phyloP scores from a whole-genome alignment of 2,113 vertebrate genomes.

The Syrrhaptes paradoxus region DNA sequence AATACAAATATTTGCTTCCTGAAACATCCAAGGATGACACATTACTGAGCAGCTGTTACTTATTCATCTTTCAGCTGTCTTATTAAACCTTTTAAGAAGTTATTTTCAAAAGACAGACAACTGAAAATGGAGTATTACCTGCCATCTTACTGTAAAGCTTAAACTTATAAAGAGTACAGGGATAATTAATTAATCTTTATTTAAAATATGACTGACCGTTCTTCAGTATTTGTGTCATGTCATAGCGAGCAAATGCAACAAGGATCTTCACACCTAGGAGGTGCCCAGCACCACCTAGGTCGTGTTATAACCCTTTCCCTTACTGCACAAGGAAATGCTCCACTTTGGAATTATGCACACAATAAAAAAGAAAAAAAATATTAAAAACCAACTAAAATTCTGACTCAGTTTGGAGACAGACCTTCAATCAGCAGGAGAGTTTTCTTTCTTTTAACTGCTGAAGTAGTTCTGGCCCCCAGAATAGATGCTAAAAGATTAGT shows the following conservation, averaged over 20 bases:
- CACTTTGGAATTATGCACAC: neutral
- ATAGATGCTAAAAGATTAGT: neutral
- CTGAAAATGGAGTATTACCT: neutral
- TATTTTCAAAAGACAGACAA: constrained; percentile 22
- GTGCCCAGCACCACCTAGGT: neutral
- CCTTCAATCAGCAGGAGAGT: neutral
- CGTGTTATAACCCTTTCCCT: neutral
- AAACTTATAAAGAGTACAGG: neutral
- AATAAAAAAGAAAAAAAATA: neutral
- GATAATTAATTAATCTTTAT: neutral
- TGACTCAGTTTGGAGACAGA: neutral
- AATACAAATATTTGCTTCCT: constrained; percentile 68
- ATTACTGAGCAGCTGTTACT: constrained; percentile 37
- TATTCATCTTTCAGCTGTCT: constrained; percentile 31
- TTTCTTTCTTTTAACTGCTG: neutral
- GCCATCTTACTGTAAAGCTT: neutral
- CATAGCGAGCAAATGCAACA: neutral
- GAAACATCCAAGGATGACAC: constrained; percentile 23
- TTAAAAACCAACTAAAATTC: neutral
- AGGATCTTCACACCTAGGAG: neutral
- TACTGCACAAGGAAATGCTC: neutral
- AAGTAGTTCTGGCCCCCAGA: neutral
- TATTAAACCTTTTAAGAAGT: constrained; percentile 53
- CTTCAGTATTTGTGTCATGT: neutral
- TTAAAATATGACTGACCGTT: neutral